These are phyloP conservation scores for Jordanella pulchra DNA, from an alignment of 2,797 vertebrate genomes.

Conservation along the genomic window DNA sequence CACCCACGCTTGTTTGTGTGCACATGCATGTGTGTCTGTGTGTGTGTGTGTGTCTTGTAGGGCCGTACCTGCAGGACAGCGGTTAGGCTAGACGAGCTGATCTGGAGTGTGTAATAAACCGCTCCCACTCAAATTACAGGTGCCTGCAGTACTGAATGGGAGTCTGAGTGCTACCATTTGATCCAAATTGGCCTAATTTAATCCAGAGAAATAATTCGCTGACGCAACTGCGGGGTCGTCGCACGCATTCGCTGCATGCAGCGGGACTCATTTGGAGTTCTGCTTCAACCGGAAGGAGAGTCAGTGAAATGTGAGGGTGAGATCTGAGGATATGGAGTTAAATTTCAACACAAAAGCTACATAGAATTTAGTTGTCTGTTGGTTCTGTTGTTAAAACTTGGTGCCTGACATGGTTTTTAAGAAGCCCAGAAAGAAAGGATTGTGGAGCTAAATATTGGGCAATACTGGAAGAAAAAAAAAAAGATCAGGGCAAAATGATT, in stretches of 20 bases:
- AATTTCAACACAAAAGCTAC: not conserved
- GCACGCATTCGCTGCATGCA: constrained; percentile 38
- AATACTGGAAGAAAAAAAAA: too few species aligned
- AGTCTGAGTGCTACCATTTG: constrained; percentile 65
- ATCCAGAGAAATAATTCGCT: constrained; percentile 61
- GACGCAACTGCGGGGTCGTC: constrained; percentile 34
- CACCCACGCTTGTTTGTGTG: not conserved
- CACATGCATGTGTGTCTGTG: constrained; percentile 4
- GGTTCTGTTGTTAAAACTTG: not conserved
- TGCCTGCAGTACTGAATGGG: constrained; percentile 55
- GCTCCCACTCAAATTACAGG: constrained; percentile 63
- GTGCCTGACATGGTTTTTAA: not conserved
- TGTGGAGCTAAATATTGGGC: too few species aligned
- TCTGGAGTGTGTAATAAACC: constrained; percentile 57
- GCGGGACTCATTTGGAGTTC: constrained; percentile 19
- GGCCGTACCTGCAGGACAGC: constrained; percentile 25
- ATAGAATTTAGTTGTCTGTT: not conserved
- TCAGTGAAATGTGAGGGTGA: not conserved
- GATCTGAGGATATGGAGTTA: constrained; percentile 6
- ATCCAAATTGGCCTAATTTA: constrained; percentile 68
- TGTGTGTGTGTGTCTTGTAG: constrained; percentile 1
- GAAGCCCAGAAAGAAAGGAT: not conserved
- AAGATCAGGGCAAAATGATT: too few species aligned
- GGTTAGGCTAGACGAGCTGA: constrained; percentile 45
- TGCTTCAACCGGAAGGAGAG: not conserved